Base-by-base conservation (phyloP, 2,113 vertebrate genomes). In the Calidris pygmaea region DNA sequence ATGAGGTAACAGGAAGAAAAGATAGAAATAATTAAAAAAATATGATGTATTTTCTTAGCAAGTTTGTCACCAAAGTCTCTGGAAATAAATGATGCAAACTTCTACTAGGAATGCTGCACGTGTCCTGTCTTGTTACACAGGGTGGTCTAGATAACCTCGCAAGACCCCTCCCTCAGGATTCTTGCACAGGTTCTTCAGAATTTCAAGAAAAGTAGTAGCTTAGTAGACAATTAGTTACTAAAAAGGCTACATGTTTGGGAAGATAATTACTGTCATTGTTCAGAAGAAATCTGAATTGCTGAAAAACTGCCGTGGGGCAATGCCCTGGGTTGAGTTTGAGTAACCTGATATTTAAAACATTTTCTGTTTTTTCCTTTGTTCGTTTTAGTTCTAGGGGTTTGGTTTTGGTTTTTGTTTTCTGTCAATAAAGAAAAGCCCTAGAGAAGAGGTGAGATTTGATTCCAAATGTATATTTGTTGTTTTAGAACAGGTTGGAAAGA, bases 401-500 rank as follows among this genome's bases (percentile, higher is more conserved):
- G 15, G n/a, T 35, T n/a, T 59, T n/a, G n/a, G 6, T 32, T 78
- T 55, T 76, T 91, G 7, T 29, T 84, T 52, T 71, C 41, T 90
- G 34, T 76, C 60, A 88, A 39, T 85, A 82, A 89, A 87, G 50
- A 32, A 62, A 87, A 90, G 29, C 50, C 47, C 12, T 43, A 45
- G 48, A 85, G 32, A 95, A 93, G n/a, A 85, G 29, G 47, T 79
- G 53, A 95, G 17, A 60, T 95, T 91, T 5, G 2, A 47, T 89
- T 95, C 58, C 19, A 41, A 91, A 48, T 67, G n/a, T 65, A 21
- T 45, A 41, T 34, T 72, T 24, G 91, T 89, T 89, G 43, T 68
- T 92, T 93, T 65, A 78, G 79, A 86, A 67, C 60, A 87, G 58
- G 75, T 65, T 95, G 74, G 71, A 93, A 94, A 95, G 93, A 58